Conservation (phyloP, 2,113 vertebrate genomes). For the Lophura nycthemera region DNA sequence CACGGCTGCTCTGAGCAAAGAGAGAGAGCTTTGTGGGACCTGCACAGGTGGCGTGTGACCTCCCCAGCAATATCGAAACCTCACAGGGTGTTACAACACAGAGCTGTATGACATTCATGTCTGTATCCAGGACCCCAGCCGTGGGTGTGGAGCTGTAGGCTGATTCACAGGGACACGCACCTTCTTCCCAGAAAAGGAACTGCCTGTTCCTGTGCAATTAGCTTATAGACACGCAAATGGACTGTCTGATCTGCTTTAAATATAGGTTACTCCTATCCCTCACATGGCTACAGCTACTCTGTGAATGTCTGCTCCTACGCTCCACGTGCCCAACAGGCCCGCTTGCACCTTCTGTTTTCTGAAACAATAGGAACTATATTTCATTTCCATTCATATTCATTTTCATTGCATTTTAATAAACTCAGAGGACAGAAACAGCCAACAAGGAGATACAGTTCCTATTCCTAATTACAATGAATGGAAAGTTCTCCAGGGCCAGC, state of each 20-base stretch:
- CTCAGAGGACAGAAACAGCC: background rate
- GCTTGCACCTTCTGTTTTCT: background rate
- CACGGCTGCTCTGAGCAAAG: background rate
- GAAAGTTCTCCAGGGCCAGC: background rate
- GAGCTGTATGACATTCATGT: background rate
- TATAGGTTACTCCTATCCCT: background rate
- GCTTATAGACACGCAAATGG: background rate
- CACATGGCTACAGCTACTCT: background rate
- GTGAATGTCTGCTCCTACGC: background rate
- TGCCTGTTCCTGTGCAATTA: slow-evolving; percentile 7
- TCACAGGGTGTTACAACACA: background rate
- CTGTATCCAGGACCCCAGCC: background rate
- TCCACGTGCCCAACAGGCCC: background rate
- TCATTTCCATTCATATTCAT: background rate
- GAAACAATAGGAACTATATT: background rate
- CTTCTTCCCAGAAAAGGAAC: slow-evolving; percentile 3
- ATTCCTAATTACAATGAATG: background rate
- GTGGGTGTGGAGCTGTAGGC: slow-evolving; percentile 14
- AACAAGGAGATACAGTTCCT: background rate
- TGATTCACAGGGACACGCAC: slow-evolving; percentile 10
- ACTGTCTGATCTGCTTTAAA: background rate
- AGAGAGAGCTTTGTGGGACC: background rate
- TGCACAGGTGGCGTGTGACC: background rate
- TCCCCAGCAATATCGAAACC: background rate
- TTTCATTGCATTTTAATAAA: background rate